Conservation (phyloP, 2,113 vertebrate genomes). For the Callionymus lyra region DNA sequence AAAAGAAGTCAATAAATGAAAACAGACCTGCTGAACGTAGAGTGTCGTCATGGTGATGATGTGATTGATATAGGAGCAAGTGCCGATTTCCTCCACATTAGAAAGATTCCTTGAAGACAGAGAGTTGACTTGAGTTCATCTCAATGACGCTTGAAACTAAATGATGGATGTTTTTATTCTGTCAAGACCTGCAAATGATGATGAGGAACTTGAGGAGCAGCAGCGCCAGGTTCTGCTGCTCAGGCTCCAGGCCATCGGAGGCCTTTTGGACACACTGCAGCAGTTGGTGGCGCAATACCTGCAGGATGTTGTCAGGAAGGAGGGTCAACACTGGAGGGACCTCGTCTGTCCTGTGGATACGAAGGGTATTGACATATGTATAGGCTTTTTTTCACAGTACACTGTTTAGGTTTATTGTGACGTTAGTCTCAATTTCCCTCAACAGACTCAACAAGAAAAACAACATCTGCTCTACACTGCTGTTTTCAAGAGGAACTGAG, state of each 20-base stretch:
- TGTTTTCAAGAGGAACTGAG: constrained; percentile 1
- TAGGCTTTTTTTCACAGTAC: not conserved
- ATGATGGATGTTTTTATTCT: not conserved
- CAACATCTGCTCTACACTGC: constrained; percentile 13
- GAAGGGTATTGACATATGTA: not conserved
- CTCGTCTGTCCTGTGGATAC: constrained; percentile 78
- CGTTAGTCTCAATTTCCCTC: constrained; percentile 1
- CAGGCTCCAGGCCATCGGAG: constrained; percentile 85
- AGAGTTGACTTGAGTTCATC: not conserved
- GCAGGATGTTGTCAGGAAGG: constrained; percentile 94
- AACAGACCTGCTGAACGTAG: constrained; percentile 88
- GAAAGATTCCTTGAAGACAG: constrained; percentile 78
- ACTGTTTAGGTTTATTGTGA: not conserved
- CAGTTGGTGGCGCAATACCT: constrained; percentile 87
- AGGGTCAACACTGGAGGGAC: constrained; percentile 86
- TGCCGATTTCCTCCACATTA: constrained; percentile 96
- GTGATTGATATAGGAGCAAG: constrained; percentile 95
- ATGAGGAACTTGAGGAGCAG: constrained; percentile 95
- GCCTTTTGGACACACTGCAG: constrained; percentile 93
- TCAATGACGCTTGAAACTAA: too few relatives aligned
- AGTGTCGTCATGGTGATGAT: constrained; percentile 96
- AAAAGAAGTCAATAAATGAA: not conserved
- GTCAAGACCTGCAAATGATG: constrained; percentile 88
- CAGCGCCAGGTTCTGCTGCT: constrained; percentile 84
- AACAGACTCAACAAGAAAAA: constrained; percentile 8